Evolutionary conservation across 1,140 invertebrate genomes (phyloP), one percentile per base, ranked within the genome.

Genomic region (Hyles euphorbiae): DNA sequence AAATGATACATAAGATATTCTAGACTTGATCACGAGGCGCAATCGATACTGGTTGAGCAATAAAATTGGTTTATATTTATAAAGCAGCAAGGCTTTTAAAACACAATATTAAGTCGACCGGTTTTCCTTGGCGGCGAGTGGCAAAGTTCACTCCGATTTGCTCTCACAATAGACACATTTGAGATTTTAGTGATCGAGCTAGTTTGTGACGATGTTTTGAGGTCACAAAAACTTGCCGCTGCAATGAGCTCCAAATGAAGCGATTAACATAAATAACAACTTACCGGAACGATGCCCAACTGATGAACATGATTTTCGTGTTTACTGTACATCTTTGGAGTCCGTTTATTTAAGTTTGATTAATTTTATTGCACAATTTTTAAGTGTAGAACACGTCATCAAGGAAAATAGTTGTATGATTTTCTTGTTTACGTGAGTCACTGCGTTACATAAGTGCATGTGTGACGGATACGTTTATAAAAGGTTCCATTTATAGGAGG

Each of bases 91-190:
- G 58, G 49, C 44, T 54, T 53, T 53, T 50, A 65, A 58, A 48
- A 57, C 40, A 46, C 55, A 56, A 66, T 58, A 61, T 58, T 46
- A 58, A 60, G 48, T 53, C n/a, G 52, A 68, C 61, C 61, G 56
- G 61, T 68, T 68, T 58, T 68, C 65, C 65, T 68, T 68, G 65
- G 58, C 53, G 32, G 40, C 11, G n/a, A 5, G 58, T 61, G 58
- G 56, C 64, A 70, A 70, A 64, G 64, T 70, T 70, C 61, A 68
- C 32, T 56, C 53, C 52, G 53, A 50, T 54, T 47, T 33, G 54
- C 32, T 54, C 54, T 56, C 48, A 48, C 32, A 36, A 12, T 50
- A 32, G 40, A 49, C 45, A 32, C 54, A 46, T 47, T 56, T 56
- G 54, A 54, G 40, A 46, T 47, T 56, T 56, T 45, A 54, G 40